Base-by-base conservation (phyloP, 2,113 vertebrate species). In the Eupsittula cactorum region DNA sequence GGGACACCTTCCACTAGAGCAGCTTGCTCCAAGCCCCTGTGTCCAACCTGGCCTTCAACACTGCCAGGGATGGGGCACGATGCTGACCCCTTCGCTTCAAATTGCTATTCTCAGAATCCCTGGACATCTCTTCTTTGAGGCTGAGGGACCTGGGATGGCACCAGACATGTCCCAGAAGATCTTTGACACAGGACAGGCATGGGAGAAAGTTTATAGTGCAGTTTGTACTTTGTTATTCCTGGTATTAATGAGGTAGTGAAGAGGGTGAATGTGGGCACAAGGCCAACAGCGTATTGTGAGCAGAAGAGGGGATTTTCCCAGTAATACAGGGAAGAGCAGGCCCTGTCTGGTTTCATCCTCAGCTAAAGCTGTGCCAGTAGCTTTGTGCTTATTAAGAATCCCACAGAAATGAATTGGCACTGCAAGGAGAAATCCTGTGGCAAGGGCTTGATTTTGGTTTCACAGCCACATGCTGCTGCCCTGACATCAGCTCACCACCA, bases 241-340 rank as follows among this genome's bases (percentile, higher is more conserved):
- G 65, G 9, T 19, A 3, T 80, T 84, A 70, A 24, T 16, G 82
- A 52, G 60, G 68, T 42, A 65, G 46, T 7, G 70, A 46, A 55
- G 82, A 82, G 20, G 16, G 71, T 82, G 76, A 78, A 27, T 11
- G 57, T 74, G 82, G 84, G 94, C 87, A 37, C 41, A 16, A 6
- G 52, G 65, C 89, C 90, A 95, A 37, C 24, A 7, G 50, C 6
- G 25, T 46, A 63, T 9, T 85, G 70, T 69, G 93, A 65, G 78
- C 74, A 94, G 62, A 78, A 81, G 70, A 90, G 79, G 96, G 90
- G 87, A 85, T 94, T 95, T 96, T 92, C 86, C 94, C 82, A 62
- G 49, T 37, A 53, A 21, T 33, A 24, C 28, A 67, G 71, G 39
- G 63, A 24, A 74, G 69, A 82, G 7, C 63, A 92, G 55, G 63